Evolutionary conservation across 2,888 invertebrate species (phyloP).

Genomic region (Callyntrura guangdongensis): DNA sequence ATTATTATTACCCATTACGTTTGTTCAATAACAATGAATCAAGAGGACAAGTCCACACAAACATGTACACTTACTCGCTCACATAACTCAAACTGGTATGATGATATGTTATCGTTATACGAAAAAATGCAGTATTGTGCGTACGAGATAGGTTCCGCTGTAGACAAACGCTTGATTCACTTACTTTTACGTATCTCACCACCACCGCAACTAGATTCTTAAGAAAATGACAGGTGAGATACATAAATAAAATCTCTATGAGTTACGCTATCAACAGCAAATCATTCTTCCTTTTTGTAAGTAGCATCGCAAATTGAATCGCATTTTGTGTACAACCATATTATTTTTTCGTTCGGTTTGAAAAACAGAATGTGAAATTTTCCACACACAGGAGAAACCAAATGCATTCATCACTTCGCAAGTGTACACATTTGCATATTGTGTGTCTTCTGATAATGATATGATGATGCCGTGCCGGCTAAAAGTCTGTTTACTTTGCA

Average conservation of each 20-base stretch:
- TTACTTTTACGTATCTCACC: not conserved
- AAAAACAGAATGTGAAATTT: conserved; percentile 51
- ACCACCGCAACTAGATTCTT: conserved; percentile 38
- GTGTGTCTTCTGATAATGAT: conserved; percentile 11
- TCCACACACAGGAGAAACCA: conserved; percentile 47
- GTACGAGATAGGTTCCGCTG: not conserved
- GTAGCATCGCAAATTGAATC: conserved; percentile 21
- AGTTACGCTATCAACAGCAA: conserved; percentile 72
- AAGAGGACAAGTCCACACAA: conserved; percentile 41
- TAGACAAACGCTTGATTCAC: not conserved
- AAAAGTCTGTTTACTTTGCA: conserved; percentile 1
- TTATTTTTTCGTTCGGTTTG: conserved; percentile 1
- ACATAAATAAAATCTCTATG: conserved; percentile 66
- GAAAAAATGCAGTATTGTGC: conserved; percentile 37
- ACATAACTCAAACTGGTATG: conserved; percentile 31
- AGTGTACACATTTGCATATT: conserved; percentile 22
- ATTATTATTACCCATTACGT: conserved; percentile 18
- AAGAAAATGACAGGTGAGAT: conserved; percentile 57
- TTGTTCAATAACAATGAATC: conserved; percentile 38
- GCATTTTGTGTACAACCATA: conserved; percentile 27
- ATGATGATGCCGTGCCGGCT: conserved; percentile 47
- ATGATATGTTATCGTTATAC: conserved; percentile 2
- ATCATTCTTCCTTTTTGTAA: conserved; percentile 57
- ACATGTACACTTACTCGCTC: not conserved
- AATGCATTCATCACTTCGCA: not conserved